These are phyloP conservation scores for Oscheius myriophilus DNA, from an alignment of 2,888 invertebrate species.

Conservation along the genomic window DNA sequence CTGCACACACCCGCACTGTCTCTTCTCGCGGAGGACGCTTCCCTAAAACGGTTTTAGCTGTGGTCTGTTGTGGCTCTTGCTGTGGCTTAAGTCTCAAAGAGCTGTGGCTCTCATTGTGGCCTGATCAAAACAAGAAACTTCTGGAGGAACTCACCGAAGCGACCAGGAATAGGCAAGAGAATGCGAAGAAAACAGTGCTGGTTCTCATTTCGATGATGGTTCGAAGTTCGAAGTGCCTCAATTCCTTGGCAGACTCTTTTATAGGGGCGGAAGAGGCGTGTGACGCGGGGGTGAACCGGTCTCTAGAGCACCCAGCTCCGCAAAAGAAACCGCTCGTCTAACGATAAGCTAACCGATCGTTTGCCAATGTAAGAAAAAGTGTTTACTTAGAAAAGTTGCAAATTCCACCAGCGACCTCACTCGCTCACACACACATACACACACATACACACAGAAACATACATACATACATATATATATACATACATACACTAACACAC, in stretches of 20 bases:
- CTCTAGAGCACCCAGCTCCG: conserved; percentile 14
- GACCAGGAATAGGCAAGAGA: conserved; percentile 35
- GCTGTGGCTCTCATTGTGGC: too few species aligned
- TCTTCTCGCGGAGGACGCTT: conserved; percentile 50
- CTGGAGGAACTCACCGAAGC: conserved; percentile 37
- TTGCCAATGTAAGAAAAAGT: too few species aligned
- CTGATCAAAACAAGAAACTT: too few species aligned
- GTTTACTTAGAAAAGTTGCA: too few species aligned
- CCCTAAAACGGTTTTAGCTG: too few species aligned
- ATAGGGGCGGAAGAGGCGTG: conserved; percentile 24
- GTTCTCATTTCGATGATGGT: conserved; percentile 31
- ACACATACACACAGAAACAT: too few species aligned
- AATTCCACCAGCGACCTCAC: too few species aligned
- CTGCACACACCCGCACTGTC: conserved; percentile 52
- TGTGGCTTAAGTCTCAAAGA: too few species aligned
- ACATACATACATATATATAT: too few species aligned
- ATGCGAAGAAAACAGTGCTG: conserved; percentile 38
- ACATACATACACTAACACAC: too few species aligned
- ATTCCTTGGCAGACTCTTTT: conserved; percentile 4
- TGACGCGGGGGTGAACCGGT: conserved; percentile 7
- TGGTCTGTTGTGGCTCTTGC: too few species aligned
- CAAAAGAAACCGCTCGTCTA: conserved; percentile 25
- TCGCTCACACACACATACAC: too few species aligned
- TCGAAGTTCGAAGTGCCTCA: conserved; percentile 5
- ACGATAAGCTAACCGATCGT: not conserved